phyloP scores from a whole-genome alignment of 2,888 invertebrate species.

The Aproaerema taeniolella region DNA sequence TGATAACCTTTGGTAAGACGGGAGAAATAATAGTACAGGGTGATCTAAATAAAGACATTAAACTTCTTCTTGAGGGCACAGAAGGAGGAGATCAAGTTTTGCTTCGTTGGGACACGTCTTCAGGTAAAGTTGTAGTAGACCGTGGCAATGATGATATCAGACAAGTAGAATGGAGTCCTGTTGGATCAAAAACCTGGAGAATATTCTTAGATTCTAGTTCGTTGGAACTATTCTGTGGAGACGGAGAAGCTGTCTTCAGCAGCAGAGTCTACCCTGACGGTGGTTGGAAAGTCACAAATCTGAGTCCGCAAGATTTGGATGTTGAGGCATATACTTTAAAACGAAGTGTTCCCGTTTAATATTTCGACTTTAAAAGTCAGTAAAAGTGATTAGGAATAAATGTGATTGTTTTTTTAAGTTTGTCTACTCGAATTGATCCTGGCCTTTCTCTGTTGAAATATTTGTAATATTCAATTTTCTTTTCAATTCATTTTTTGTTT shows the following conservation, averaged over 20 bases:
- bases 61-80: constrained; percentile 43
- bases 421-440: no score
- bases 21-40: constrained; percentile 47
- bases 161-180: constrained; percentile 57
- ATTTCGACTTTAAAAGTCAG: no score
- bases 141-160: constrained; percentile 42
- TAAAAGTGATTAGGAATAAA: no score
- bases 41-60: constrained; percentile 39
- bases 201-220: constrained; percentile 63
- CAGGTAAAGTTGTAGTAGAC: constrained; percentile 4
- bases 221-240: constrained; percentile 63
- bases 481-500: no score
- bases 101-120: constrained; percentile 42
- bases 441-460: no score
- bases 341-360: constrained; percentile 47
- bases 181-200: constrained; percentile 40
- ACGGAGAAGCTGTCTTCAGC: constrained; percentile 67
- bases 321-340: constrained; percentile 45
- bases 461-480: no score
- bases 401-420: no score
- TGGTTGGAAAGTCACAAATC: constrained; percentile 51
- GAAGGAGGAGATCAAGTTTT: constrained; percentile 42
- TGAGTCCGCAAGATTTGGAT: constrained; percentile 40
- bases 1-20: constrained; percentile 41
- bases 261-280: constrained; percentile 55